These are phyloP conservation scores for Apamea sordens DNA, from an alignment of 2,888 invertebrate genomes.

Conservation along the genomic window DNA sequence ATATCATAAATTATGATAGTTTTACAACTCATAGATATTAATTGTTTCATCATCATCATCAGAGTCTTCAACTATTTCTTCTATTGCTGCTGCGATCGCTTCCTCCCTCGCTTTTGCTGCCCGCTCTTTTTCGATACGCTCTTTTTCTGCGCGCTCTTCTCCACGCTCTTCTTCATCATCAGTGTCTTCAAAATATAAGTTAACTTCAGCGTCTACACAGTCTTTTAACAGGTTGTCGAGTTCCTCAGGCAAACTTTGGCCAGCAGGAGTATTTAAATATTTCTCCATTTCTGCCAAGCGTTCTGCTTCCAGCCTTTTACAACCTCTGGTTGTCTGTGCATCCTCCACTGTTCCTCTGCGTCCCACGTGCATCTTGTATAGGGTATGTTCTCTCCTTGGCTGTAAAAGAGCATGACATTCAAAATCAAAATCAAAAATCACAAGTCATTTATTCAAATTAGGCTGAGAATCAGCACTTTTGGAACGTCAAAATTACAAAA, in stretches of 20 bases:
- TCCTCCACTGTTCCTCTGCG: conserved; percentile 27
- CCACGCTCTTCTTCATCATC: conserved; percentile 26
- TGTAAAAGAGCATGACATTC: conserved; percentile 28
- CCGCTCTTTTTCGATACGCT: background rate
- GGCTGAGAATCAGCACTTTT: too few relatives aligned
- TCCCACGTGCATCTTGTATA: conserved; percentile 50
- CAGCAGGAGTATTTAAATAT: conserved; percentile 30
- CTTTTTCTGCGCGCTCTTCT: background rate
- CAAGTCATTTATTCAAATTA: too few relatives aligned
- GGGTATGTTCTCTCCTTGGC: conserved; percentile 45
- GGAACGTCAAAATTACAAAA: too few relatives aligned
- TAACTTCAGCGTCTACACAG: conserved; percentile 53
- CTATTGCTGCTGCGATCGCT: background rate
- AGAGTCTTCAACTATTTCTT: background rate
- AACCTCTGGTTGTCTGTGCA: conserved; percentile 29
- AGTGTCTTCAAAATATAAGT: conserved; percentile 49
- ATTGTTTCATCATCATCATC: background rate
- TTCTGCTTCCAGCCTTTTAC: conserved; percentile 38
- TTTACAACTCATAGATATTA: conserved; percentile 3
- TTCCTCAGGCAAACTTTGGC: conserved; percentile 35
- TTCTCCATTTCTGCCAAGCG: conserved; percentile 37
- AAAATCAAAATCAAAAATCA: too few relatives aligned
- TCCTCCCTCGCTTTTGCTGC: background rate
- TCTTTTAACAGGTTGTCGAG: conserved; percentile 56
- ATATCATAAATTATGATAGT: background rate